phyloP scores from a whole-genome alignment of 2,797 vertebrate species.

The Leptoclinus maculatus region DNA sequence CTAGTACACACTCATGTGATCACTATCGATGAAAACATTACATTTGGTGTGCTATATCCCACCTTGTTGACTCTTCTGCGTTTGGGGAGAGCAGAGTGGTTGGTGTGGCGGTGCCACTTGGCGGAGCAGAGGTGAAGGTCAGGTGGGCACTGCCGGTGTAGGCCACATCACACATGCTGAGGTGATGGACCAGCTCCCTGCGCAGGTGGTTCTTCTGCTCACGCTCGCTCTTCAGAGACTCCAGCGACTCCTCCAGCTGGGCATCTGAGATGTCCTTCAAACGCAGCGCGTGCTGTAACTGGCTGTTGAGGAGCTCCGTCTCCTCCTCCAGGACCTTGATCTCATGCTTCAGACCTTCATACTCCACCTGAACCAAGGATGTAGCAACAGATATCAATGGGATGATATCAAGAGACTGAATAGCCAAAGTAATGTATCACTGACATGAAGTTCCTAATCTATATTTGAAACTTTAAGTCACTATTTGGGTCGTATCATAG shows the following conservation, averaged over 20 bases:
- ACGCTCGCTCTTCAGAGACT: slow-evolving; percentile 93
- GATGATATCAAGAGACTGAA: not conserved
- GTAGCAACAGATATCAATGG: not conserved
- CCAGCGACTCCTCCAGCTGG: slow-evolving; percentile 94
- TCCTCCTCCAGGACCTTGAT: slow-evolving; percentile 97
- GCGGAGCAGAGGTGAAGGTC: slow-evolving; percentile 88
- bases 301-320: slow-evolving; percentile 90
- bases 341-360: slow-evolving; percentile 97
- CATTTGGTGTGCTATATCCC: not conserved
- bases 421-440: not conserved
- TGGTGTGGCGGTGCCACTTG: slow-evolving; percentile 85
- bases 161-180: slow-evolving; percentile 91
- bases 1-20: not conserved
- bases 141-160: slow-evolving; percentile 89
- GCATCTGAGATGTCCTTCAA: slow-evolving; percentile 93
- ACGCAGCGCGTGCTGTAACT: slow-evolving; percentile 92
- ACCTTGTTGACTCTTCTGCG: slow-evolving; percentile 76
- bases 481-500: not conserved
- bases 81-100: slow-evolving; percentile 80
- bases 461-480: not conserved
- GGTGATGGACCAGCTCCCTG: slow-evolving; percentile 94
- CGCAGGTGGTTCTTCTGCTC: slow-evolving; percentile 94
- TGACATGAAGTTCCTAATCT: not conserved
- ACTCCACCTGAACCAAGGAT: slow-evolving; percentile 90
- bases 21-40: not conserved